Base-by-base conservation (phyloP, 37 sponge, comb jelly and placozoan genomes). In the Halichondria panicea region DNA sequence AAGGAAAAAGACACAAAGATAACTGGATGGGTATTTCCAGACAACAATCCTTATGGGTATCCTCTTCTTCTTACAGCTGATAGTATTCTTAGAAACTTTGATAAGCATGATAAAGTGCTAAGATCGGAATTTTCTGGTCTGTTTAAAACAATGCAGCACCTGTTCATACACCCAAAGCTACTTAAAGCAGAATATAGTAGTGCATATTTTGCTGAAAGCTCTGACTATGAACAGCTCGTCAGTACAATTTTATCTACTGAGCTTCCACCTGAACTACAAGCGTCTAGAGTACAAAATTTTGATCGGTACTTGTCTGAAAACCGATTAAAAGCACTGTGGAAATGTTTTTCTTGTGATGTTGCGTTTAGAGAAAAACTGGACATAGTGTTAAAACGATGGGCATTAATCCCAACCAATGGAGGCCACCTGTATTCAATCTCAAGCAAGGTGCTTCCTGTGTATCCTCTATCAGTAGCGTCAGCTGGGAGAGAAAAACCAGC, bases 21-120 rank as follows among this genome's bases (percentile, higher is more conserved):
- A 1, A 4, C 12, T 12, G 15, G 19, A 22, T 0, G 27, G 25
- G 50, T 21, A 12, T 80, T 70, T 70, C 57, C 59, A 54, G 42
- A 70, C 11, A n/a, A n/a, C n/a, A 8, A 55, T 19, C 81, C 81
- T 19, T 70, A 60, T 44, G 71, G 50, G 46, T 13, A 70, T n/a
- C 71, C 70, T 40, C 45, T 80, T 15, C 68, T 80, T 35, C 62
- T 80, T 27, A 70, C 71, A 40, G 81, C 81, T 43, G 81, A 70
- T 38, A 22, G 31, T 3, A 58, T 61, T 9, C 31, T 80, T 39
- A 12, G 71, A 13, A 34, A 4, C 9, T 70, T 80, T 80, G 81
- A 80, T 58, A 35, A 28, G 43, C 1, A 2, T 1, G 44, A 70
- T 45, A 80, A 70, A 80, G 71, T 70, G 18, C 42, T 80, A 22